Evolutionary conservation across 2,888 invertebrate genomes (phyloP), one percentile per base, ranked within the genome.

Genomic region (Laspeyria flexula): DNA sequence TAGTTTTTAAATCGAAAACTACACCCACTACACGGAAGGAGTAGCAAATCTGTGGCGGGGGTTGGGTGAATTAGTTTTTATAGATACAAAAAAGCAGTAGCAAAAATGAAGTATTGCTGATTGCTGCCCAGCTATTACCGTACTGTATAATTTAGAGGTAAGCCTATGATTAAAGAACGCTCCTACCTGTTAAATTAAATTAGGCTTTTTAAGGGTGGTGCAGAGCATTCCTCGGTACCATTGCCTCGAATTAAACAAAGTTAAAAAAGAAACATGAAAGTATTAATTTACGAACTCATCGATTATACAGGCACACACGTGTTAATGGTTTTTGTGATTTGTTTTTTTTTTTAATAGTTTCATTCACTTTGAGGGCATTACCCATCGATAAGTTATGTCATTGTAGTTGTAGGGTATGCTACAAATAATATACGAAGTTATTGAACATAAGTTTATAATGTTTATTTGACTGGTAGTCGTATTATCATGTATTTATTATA

Each of bases 111-210:
- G 83, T 88, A 91, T 90, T 88, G 91, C 89, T 81, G 90, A 91
- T 89, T 88, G 89, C 88, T 88, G 81, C 73, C 80, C 69, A 84
- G 87, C 91, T 82, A 91, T 92, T 91, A 91, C 77, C 75, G 76
- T 65, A 80, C 84, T 83, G 75, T 90, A 80, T 91, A 90, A 92
- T 92, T 92, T 91, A 84, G 78, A 77, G 73, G 85, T 85, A 86
- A 83, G 80, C 85, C 91, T 91, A 88, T 92, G 85, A 91, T 92
- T 92, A 91, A 88, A 87, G 82, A 82, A 79, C 84, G 71, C 88
- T 88, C 91, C 90, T 90, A 90, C 91, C 91, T 90, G 86, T 91
- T 90, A 90, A 92, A 91, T 92, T 92, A 92, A 91, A 91, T 92
- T 92, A 92, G 88, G 86, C 87, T 86, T 88, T 89, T 90, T 88